phyloP scores from a whole-genome alignment of 2,113 vertebrate species.

The Hypomesus transpacificus region DNA sequence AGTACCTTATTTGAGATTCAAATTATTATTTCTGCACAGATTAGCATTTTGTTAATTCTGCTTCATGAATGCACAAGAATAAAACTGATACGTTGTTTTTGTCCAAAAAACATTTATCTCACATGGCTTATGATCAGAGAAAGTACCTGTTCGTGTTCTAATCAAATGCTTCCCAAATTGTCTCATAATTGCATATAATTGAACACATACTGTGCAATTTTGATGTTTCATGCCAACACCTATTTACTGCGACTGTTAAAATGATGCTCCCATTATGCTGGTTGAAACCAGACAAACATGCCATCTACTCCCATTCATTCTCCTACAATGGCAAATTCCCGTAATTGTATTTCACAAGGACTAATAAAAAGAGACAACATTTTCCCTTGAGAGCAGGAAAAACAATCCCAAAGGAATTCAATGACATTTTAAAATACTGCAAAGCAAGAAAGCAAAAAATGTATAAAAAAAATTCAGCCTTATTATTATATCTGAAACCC shows the following conservation, averaged over 20 bases:
- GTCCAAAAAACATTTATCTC: constrained; percentile 45
- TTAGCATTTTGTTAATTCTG: background rate
- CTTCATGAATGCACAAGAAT: constrained; percentile 7
- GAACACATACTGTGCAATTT: constrained; percentile 59
- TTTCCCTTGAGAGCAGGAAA: background rate
- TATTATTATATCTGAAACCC: background rate
- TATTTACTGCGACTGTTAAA: constrained; percentile 49
- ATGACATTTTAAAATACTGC: background rate
- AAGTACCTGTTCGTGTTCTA: constrained; percentile 62
- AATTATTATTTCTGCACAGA: background rate
- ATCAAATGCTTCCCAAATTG: constrained; percentile 64
- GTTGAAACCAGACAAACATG: constrained; percentile 42
- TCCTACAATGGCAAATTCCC: constrained; percentile 1
- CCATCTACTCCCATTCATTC: constrained; percentile 17
- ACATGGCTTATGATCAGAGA: constrained; percentile 40
- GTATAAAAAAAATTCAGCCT: background rate
- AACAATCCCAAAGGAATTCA: background rate
- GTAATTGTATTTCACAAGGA: constrained; percentile 2
- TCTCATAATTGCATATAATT: constrained; percentile 70
- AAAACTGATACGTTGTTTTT: constrained; percentile 20
- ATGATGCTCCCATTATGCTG: constrained; percentile 47
- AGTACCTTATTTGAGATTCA: too few species aligned
- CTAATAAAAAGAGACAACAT: background rate
- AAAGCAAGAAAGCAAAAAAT: too few species aligned
- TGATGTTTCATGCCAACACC: constrained; percentile 51